Evolutionary conservation across 2,888 invertebrate genomes (phyloP), one percentile per base, ranked within the genome.

Genomic region (Pterostichus niger): DNA sequence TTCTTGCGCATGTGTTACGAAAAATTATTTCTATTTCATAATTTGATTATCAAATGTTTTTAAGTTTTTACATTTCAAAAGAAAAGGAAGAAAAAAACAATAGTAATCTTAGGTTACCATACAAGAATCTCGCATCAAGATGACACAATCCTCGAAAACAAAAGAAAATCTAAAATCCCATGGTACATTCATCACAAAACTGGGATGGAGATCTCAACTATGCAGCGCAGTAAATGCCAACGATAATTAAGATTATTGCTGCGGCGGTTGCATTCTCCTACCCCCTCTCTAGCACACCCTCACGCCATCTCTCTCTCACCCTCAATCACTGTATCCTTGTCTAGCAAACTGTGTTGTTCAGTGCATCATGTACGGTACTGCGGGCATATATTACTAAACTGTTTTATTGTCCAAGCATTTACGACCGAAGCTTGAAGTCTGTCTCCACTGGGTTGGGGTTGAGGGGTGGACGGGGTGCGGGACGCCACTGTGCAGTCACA

Each of bases 231-330:
- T 68, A 64, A 71, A 40, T 71, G 71, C 80, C 80, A 80, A 80
- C 80, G 71, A 80, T 80, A 80, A 80, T 80, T 80, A 80, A 80
- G 80, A 68, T 80, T 80, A 80, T 80, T 80, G 71, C 80, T 17
- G 31, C 49, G 35, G 79, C 13, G 79, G 79, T 61, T 49, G 54
- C 52, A 49, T 49, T 73, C 73, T 15, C 24, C 40, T 35, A 49
- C 33, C 54, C 33, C 31, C 54, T n/a, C 24, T 31, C 2, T 24
- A 24, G 24, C 24, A 3, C 3, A 24, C 24, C 24, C 24, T 24
- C 24, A 24, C 24, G 24, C 52, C n/a, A 10, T 56, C 56, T 17
- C 75, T 33, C 35, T 56, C 54, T 0, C 17, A n/a, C 40, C n/a
- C 17, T 31, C 31, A 2, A 33, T 56, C 9, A 2, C 31, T 1